Evolutionary conservation across 2,888 invertebrate species (phyloP).

Genomic region (Ophonus ardosiacus): DNA sequence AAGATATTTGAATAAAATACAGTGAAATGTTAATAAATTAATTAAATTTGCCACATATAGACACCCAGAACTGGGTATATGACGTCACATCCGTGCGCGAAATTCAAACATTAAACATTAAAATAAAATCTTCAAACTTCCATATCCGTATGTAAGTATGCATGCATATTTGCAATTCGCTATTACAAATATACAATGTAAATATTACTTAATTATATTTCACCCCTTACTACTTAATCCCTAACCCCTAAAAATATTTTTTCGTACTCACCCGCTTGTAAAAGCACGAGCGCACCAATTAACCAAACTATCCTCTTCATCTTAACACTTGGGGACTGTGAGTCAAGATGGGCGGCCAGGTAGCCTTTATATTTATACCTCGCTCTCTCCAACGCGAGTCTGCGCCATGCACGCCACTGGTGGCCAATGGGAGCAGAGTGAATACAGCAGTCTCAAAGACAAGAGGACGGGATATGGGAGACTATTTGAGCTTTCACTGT

Average conservation of each 20-base stretch:
- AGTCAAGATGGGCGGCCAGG: conserved; percentile 24
- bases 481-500: too few relatives aligned
- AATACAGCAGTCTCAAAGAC: neutral
- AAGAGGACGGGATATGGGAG: neutral
- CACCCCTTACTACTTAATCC: neutral
- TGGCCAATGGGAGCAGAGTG: neutral
- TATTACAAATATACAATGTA: too few relatives aligned
- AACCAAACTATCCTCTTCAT: conserved; percentile 29
- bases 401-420: neutral
- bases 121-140: neutral
- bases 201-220: too few relatives aligned
- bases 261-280: conserved; percentile 15
- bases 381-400: conserved; percentile 13
- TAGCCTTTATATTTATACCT: conserved; percentile 44
- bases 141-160: too few relatives aligned
- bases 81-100: neutral
- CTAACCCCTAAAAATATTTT: neutral
- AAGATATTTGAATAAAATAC: neutral
- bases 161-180: too few relatives aligned
- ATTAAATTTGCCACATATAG: neutral
- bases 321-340: conserved; percentile 23
- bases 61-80: neutral
- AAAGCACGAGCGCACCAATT: conserved; percentile 25
- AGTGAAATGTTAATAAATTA: neutral
- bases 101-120: neutral